These are phyloP conservation scores for Heliconius eleuchia DNA, from an alignment of 1,140 invertebrate genomes.

Conservation along the genomic window DNA sequence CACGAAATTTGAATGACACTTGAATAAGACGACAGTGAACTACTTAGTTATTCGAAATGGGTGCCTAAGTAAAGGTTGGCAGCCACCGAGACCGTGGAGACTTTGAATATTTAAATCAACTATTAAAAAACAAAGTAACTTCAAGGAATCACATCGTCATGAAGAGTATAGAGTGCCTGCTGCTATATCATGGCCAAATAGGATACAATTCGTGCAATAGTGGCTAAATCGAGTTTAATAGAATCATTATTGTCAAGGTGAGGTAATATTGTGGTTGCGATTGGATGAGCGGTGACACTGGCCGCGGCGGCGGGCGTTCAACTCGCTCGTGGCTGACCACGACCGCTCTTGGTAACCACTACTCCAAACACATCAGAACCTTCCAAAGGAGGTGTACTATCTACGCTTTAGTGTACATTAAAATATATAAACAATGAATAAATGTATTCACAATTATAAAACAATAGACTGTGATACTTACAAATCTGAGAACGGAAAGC, in stretches of 20 bases:
- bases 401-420: background rate
- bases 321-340: slow-evolving; percentile 62
- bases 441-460: background rate
- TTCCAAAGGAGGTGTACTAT: background rate
- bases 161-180: slow-evolving; percentile 10
- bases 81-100: slow-evolving; percentile 37
- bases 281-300: slow-evolving; percentile 63
- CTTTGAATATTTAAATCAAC: slow-evolving; percentile 39
- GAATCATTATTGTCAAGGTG: slow-evolving; percentile 65
- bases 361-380: slow-evolving; percentile 42
- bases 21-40: slow-evolving; percentile 43
- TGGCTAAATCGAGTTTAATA: slow-evolving; percentile 40
- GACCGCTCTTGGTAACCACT: slow-evolving; percentile 41
- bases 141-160: slow-evolving; percentile 27
- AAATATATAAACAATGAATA: background rate
- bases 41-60: slow-evolving; percentile 51
- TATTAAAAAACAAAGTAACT: slow-evolving; percentile 23
- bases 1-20: slow-evolving; percentile 44
- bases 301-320: slow-evolving; percentile 68
- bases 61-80: slow-evolving; percentile 43
- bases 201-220: slow-evolving; percentile 32
- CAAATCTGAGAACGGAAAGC: slow-evolving; percentile 33
- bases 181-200: slow-evolving; percentile 16
- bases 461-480: slow-evolving; percentile 18
- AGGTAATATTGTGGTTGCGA: slow-evolving; percentile 58